phyloP scores from a whole-genome alignment of 2,113 vertebrate genomes.

The Rattus rattus region DNA sequence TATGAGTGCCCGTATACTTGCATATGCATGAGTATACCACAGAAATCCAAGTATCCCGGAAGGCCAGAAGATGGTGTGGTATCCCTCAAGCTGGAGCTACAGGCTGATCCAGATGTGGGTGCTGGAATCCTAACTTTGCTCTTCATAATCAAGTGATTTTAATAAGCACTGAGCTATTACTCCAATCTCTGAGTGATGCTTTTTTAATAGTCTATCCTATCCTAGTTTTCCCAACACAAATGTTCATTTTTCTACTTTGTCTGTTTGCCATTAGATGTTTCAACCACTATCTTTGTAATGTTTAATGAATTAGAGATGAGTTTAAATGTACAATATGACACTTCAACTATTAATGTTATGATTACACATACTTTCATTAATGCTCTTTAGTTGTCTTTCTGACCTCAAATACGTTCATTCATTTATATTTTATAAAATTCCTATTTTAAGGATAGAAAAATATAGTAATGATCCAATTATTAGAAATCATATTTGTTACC shows the following conservation, averaged over 20 bases:
- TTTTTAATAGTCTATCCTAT: not conserved
- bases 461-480: not conserved
- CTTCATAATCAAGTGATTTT: not conserved
- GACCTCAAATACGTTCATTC: not conserved
- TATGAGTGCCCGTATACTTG: not conserved
- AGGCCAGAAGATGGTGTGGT: not conserved
- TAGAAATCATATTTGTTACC: not conserved
- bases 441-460: not conserved
- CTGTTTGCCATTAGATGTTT: constrained; percentile 27
- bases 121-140: not conserved
- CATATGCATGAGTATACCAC: not conserved
- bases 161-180: not conserved
- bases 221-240: not conserved
- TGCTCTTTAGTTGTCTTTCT: not conserved
- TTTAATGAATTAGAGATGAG: not conserved
- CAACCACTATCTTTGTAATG: not conserved
- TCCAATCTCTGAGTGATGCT: constrained; percentile 23
- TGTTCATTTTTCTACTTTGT: not conserved
- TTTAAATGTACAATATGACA: not conserved
- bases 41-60: too few relatives aligned
- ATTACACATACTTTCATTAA: not conserved
- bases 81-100: too few relatives aligned
- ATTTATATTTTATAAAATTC: constrained; percentile 13
- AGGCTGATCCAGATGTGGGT: not conserved
- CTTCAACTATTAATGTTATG: constrained; percentile 28